Base-by-base conservation (phyloP, 2,888 invertebrate species). In the Caenorhabditis parvicauda region DNA sequence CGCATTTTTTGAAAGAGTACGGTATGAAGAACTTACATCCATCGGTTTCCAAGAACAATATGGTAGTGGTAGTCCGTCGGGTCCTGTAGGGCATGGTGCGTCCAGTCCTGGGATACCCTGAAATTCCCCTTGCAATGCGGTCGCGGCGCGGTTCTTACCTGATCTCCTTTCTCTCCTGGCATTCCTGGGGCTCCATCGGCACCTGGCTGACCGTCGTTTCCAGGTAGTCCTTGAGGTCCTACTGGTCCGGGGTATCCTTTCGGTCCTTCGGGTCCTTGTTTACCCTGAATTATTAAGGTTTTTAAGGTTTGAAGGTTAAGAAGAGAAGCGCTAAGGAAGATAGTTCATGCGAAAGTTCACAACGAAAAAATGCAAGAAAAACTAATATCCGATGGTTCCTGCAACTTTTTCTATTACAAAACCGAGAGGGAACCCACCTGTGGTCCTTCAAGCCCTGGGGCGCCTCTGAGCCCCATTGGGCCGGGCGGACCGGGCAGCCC, bases 21-120 rank as follows among this genome's bases (percentile, higher is more conserved):
- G 25, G 6, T 22, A 3, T 12, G 22, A 42, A 47, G 29, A 52
- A 65, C 72, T 63, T 48, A 76, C 75, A 52, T 75, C 76, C 61
- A 64, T 62, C 3, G 73, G 70, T 43, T 77, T 77, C 77, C 77
- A 77, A 84, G 73, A 70, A 71, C 95, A 96, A 77, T 93, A 94
- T 51, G 93, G 91, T 79, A 96, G 85, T 64, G 95, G 95, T 80
- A 95, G 86, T 63, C 96, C 96, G 84, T 96, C 94, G 48, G 89
- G 88, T 55, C 93, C 96, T 57, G 94, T 86, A 68, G 96, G 96
- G 85, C 96, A 96, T n/a, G 95, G 95, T 42, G 96, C 96, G 85
- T 96, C 95, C 77, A 96, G 85, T 35, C 95, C 95, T 32, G 94
- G 95, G 71, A 93, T 92, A 73, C 95, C 95, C 86, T 84, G 42